A percentile compares a stretch with the other conserved stretches of the same genome.
phyloP scores from a whole-genome alignment of 2,888 invertebrate species.

The Chymomyza amoena region DNA sequence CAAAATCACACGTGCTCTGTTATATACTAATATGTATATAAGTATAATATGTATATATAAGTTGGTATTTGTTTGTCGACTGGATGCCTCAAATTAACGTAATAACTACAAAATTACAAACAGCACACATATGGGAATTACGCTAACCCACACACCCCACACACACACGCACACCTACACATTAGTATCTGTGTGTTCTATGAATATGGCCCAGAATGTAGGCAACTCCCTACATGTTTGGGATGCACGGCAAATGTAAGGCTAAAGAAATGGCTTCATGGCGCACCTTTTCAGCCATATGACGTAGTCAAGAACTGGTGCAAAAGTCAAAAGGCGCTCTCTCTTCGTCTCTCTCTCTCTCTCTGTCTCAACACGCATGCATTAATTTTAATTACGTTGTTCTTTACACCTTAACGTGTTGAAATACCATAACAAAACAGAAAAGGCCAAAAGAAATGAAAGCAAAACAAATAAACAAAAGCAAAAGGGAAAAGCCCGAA shows the following conservation, averaged over 20 bases:
- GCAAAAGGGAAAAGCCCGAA: slow-evolving; percentile 3
- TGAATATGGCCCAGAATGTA: background rate
- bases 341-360: too few relatives aligned
- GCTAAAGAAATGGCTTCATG: background rate
- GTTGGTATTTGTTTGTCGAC: background rate
- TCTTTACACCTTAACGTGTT: slow-evolving; percentile 61
- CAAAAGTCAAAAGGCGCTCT: slow-evolving; percentile 13
- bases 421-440: slow-evolving; percentile 39
- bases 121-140: background rate
- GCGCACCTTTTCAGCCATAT: slow-evolving; percentile 21
- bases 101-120: slow-evolving; percentile 2
- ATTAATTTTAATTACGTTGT: slow-evolving; percentile 60
- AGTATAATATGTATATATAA: background rate
- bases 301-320: slow-evolving; percentile 28
- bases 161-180: background rate
- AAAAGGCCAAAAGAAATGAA: slow-evolving; percentile 11
- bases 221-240: background rate
- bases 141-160: background rate
- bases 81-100: slow-evolving; percentile 1
- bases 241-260: background rate
- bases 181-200: background rate
- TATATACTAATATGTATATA: background rate
- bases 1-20: background rate
- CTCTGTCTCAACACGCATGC: background rate
- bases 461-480: slow-evolving; percentile 13